A percentile compares a stretch with the other conserved stretches of the same genome.
Conservation (phyloP, 2,888 invertebrate species). For the Stenchaetothrips biformis region DNA sequence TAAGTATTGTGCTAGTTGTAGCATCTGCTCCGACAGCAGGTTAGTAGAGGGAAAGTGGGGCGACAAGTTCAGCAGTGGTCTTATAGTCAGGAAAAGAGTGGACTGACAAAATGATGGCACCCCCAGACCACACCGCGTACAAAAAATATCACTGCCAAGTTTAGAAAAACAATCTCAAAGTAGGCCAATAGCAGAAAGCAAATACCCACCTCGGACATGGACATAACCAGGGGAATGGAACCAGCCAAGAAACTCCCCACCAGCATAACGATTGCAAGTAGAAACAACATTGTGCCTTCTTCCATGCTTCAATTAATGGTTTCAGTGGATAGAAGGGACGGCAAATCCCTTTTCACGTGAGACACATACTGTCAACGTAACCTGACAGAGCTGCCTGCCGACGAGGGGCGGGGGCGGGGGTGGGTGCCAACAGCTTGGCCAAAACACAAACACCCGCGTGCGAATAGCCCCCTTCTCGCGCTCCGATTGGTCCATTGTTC, state of each 20-base stretch:
- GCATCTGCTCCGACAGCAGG: background rate
- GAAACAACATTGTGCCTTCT: slow-evolving; percentile 73
- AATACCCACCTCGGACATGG: slow-evolving; percentile 83
- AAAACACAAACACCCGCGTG: no score
- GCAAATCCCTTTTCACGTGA: no score
- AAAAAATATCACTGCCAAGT: slow-evolving; percentile 32
- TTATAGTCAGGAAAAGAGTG: slow-evolving; percentile 1
- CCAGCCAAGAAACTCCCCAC: slow-evolving; percentile 94
- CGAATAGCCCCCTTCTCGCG: no score
- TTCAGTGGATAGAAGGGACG: no score
- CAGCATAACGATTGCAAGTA: slow-evolving; percentile 87
- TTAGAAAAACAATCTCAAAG: slow-evolving; percentile 17
- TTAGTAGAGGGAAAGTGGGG: background rate
- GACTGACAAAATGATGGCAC: background rate
- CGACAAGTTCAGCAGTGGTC: no score
- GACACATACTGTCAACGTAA: no score
- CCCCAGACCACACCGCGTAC: slow-evolving; percentile 27
- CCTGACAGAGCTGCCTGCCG: no score
- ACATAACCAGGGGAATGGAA: slow-evolving; percentile 88
- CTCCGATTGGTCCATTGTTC: no score
- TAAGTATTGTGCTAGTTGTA: slow-evolving; percentile 20
- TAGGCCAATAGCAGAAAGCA: slow-evolving; percentile 21
- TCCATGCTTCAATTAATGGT: slow-evolving; percentile 56
- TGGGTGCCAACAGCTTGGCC: no score
- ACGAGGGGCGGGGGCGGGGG: no score